Evolutionary conservation across 2,113 vertebrate genomes (phyloP).

Genomic region (Notiomystis cincta): DNA sequence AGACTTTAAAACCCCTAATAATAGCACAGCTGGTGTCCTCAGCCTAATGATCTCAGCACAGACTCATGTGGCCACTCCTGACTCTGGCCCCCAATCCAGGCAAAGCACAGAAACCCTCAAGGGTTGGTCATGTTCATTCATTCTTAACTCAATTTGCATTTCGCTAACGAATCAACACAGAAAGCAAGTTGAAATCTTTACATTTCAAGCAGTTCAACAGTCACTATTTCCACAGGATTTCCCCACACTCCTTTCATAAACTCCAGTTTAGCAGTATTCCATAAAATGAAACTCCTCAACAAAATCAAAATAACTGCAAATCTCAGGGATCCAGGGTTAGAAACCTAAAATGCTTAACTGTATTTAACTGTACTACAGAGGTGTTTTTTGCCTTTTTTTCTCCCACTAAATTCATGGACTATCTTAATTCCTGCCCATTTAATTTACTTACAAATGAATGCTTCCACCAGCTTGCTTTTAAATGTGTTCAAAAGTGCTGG

Average conservation of each 20-base stretch:
- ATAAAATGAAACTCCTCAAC: neutral
- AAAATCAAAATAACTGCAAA: neutral
- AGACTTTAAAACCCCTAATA: conserved; percentile 68
- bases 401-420: neutral
- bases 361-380: neutral
- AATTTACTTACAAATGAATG: neutral
- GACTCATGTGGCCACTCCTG: conserved; percentile 13
- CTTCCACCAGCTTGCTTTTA: neutral
- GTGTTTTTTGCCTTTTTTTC: neutral
- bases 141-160: neutral
- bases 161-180: neutral
- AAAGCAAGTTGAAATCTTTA: neutral
- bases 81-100: neutral
- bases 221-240: neutral
- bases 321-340: neutral
- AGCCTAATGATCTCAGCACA: conserved; percentile 59
- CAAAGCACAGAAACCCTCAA: neutral
- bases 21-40: conserved; percentile 76
- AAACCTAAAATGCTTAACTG: neutral
- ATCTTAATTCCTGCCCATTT: neutral
- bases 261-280: neutral
- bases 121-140: neutral
- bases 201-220: neutral
- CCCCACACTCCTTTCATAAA: neutral
- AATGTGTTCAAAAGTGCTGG: neutral